Base-by-base conservation (phyloP, 2,888 invertebrate species). In the Noctua comes region DNA sequence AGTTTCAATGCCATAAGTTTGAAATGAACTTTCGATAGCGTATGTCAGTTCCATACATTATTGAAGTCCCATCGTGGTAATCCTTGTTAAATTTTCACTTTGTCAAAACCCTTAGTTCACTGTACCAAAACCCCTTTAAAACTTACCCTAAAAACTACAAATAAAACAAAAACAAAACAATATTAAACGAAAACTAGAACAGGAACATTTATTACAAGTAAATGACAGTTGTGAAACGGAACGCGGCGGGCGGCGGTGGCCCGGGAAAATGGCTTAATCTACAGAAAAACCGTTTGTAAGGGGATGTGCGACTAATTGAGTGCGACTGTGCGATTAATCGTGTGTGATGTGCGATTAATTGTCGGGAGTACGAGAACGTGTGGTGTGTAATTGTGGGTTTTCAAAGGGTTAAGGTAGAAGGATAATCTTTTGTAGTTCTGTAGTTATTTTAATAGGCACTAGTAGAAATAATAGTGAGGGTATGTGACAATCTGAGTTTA, bases 171-270 rank as follows among this genome's bases (percentile, higher is more conserved):
- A 40, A 31, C 18, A 68, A 65, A 57, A 70, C n/a, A 68, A 68
- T 62, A 51, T 51, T n/a, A 68, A 73, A 74, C 73, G n/a, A 62
- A 73, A 82, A 76, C 70, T 73, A 62, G 27, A 73, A 54, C 73
- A 27, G 59, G n/a, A 65, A 74, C 73, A 73, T 84, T 86, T 79
- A 76, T 82, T 65, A 68, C 51, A 68, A 75, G n/a, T 62, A 43
- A 75, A 82, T 76, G 73, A 68, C 76, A 82, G 64, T 71, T 68
- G 31, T 51, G 54, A 68, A 85, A 72, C 68, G 62, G 54, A 85
- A 70, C 31, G 36, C 65, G 71, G 48, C 16, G 36, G 27, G 18
- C 48, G 57, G 24, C 48, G 46, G 18, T 57, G 16, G 36, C 18
- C n/a, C 54, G 51, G 6, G 72, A 54, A 76, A 84, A 79, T 69